Base-by-base conservation (phyloP, 2,113 vertebrate genomes). In the Cercopithecus mona region DNA sequence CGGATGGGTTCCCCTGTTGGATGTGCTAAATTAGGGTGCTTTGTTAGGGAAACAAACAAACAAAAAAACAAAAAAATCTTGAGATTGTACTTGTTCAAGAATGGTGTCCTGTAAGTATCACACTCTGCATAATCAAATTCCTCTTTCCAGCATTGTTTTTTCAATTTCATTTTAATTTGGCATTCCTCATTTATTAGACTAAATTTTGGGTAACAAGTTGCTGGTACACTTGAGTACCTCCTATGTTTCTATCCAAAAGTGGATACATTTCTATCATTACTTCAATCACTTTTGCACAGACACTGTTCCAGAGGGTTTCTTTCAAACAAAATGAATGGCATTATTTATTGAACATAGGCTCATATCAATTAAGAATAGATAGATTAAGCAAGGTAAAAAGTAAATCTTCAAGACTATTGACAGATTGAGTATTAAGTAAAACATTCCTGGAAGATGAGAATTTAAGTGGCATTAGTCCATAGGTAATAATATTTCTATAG, bases 281-380 rank as follows among this genome's bases (percentile, higher is more conserved):
- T 68, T 96, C 79, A 76, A 88, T 90, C 8, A 38, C 18, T 85
- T 93, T 64, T 75, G 23, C 10, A 78, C 35, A 92, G 59, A 81
- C 83, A 92, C 72, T 27, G 27, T 90, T 78, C 38, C 76, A 59
- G 64, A 81, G 17, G 43, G 1, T 85, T 96, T 95, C 55, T 82
- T 93, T 66, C 57, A 92, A 93, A 94, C 30, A 95, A 92, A 95
- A 43, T 61, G 38, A 94, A 40, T 92, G 86, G 25, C 40, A 72
- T 94, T 91, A 93, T 95, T 96, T 94, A 91, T 76, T 83, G 82
- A 76, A 35, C 48, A 76, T 38, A 84, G 70, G 35, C 14, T 93
- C 35, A 55, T 70, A 94, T 93, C 96, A 90, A 90, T 93, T 96
- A 96, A 96, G 93, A 94, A 97, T 72, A 66, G 38, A 83, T 88